Evolutionary conservation across 2,888 invertebrate genomes (phyloP).

Genomic region (Chouioia cunea): DNA sequence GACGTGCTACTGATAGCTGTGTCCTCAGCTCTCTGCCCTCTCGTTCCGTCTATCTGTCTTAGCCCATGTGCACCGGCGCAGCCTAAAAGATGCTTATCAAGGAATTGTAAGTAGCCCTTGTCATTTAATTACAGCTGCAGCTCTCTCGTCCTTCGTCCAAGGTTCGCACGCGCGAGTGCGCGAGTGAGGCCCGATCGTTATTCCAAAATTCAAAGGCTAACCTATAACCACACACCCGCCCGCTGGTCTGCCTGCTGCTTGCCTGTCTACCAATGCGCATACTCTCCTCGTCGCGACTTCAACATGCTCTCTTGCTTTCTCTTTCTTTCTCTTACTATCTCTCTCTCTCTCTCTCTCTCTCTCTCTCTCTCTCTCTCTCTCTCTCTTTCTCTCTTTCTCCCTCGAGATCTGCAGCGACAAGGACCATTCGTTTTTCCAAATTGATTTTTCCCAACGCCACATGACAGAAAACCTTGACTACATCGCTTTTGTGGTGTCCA

Average conservation of each 20-base stretch:
- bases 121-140: not conserved
- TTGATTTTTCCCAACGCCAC: too few relatives aligned
- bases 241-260: too few relatives aligned
- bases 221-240: conserved; percentile 36
- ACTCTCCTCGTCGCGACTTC: too few relatives aligned
- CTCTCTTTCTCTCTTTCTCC: too few relatives aligned
- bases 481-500: too few relatives aligned
- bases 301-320: not conserved
- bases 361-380: too few relatives aligned
- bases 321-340: conserved; percentile 7
- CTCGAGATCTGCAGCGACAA: too few relatives aligned
- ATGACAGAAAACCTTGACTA: too few relatives aligned
- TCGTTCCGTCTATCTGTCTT: conserved; percentile 16
- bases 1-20: too few relatives aligned
- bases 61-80: conserved; percentile 50
- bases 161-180: conserved; percentile 33
- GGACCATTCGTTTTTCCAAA: too few relatives aligned
- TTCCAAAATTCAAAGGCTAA: conserved; percentile 48
- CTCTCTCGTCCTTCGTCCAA: conserved; percentile 14
- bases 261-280: too few relatives aligned
- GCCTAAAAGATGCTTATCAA: conserved; percentile 65
- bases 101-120: conserved; percentile 62
- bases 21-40: too few relatives aligned
- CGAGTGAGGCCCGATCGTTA: conserved; percentile 40
- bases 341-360: not conserved